phyloP scores from a whole-genome alignment of 2,113 vertebrate genomes.

The Copsychus sechellarum region DNA sequence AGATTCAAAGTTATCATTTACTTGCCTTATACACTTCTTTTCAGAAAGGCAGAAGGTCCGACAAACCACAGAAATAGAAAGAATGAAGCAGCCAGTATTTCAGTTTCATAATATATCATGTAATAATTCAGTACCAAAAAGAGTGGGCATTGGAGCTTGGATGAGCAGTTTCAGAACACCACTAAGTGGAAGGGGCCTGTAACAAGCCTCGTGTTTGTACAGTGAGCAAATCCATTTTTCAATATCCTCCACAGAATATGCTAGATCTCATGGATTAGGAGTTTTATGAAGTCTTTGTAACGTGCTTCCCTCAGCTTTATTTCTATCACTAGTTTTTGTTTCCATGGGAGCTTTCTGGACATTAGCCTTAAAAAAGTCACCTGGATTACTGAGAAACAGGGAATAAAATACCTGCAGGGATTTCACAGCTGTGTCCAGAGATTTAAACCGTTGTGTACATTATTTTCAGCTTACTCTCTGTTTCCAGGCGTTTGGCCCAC shows the following conservation, averaged over 20 bases:
- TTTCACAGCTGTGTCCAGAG: not conserved
- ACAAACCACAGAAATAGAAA: conserved; percentile 36
- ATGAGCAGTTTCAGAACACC: not conserved
- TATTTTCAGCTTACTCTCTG: not conserved
- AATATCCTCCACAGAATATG: not conserved
- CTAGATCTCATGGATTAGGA: not conserved
- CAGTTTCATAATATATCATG: not conserved
- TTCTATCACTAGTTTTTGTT: not conserved
- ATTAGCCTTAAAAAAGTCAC: not conserved
- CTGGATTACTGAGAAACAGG: not conserved
- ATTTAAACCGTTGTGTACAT: not conserved
- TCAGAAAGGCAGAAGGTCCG: conserved; percentile 28
- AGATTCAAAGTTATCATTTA: not conserved
- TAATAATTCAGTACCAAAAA: not conserved
- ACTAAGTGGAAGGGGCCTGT: not conserved
- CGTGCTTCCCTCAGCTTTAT: not conserved
- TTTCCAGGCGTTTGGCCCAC: not conserved
- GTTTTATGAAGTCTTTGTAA: not conserved
- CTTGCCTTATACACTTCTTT: not conserved
- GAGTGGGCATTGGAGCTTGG: not conserved
- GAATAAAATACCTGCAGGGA: not conserved
- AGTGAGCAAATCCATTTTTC: not conserved
- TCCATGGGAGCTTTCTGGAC: not conserved
- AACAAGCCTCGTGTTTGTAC: not conserved
- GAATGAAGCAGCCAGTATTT: not conserved